Evolutionary conservation across 2,797 vertebrate species (phyloP).

Genomic region (Sebastes baramenuke): DNA sequence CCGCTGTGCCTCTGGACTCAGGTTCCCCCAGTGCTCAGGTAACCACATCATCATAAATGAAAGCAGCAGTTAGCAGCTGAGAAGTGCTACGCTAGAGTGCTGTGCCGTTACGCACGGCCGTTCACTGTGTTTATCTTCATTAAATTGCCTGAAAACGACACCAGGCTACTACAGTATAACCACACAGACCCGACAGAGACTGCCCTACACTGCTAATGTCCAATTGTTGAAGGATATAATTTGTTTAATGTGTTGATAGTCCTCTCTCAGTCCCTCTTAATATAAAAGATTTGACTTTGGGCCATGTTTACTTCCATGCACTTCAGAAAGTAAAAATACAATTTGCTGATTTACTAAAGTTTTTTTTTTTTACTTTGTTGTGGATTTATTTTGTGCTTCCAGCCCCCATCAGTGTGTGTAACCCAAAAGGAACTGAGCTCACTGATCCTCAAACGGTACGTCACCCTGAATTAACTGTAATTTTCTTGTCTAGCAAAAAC

Average conservation of each 20-base stretch:
- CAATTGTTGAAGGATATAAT: not conserved
- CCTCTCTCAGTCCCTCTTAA: not conserved
- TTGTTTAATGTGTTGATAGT: not conserved
- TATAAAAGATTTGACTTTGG: not conserved
- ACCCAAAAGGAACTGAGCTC: slow-evolving; percentile 82
- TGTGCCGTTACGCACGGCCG: not conserved
- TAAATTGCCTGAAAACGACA: not conserved
- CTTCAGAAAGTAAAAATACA: not conserved
- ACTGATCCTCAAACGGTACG: slow-evolving; percentile 80
- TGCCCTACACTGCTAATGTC: no score
- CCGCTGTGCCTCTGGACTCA: slow-evolving; percentile 79
- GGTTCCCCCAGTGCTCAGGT: slow-evolving; percentile 88
- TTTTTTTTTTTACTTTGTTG: not conserved
- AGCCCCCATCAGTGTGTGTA: slow-evolving; percentile 80
- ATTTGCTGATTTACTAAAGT: not conserved
- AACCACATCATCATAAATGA: slow-evolving; percentile 3
- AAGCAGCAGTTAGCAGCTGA: not conserved
- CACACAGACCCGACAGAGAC: not conserved
- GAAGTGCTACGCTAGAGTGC: not conserved
- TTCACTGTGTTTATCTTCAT: no score
- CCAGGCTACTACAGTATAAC: not conserved
- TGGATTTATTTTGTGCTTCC: slow-evolving; percentile 33
- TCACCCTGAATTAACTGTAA: not conserved
- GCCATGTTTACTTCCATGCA: not conserved
- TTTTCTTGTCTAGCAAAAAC: not conserved